Evolutionary conservation across 2,888 invertebrate species (phyloP).

Genomic region (Lottia scabra): DNA sequence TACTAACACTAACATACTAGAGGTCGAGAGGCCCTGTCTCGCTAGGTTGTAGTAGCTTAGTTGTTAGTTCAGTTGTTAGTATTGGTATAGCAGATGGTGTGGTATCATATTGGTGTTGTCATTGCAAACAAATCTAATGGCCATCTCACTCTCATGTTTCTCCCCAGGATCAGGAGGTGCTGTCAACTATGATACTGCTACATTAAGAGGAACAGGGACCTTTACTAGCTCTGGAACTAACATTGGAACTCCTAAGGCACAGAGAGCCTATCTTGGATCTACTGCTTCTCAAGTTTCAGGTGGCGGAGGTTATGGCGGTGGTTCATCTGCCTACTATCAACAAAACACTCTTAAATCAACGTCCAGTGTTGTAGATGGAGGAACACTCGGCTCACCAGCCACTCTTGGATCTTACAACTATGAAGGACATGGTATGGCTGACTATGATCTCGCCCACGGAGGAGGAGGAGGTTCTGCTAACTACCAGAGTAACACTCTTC

Average conservation of each 20-base stretch:
- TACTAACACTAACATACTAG: no score
- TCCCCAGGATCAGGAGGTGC: slow-evolving; percentile 24
- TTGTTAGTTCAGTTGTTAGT: no score
- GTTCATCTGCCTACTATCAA: slow-evolving; percentile 41
- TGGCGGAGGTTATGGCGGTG: slow-evolving; percentile 20
- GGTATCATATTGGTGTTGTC: no score
- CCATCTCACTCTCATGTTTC: no score
- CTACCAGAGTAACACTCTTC: neutral
- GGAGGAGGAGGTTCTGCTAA: slow-evolving; percentile 17
- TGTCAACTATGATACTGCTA: slow-evolving; percentile 47
- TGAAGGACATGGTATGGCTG: slow-evolving; percentile 30
- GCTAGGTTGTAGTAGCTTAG: no score
- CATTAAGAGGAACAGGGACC: slow-evolving; percentile 55
- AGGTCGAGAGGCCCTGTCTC: no score
- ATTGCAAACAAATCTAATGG: no score
- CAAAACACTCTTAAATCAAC: slow-evolving; percentile 40
- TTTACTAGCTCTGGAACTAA: slow-evolving; percentile 56
- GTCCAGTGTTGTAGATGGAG: slow-evolving; percentile 12
- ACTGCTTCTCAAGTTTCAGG: slow-evolving; percentile 36
- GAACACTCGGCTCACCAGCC: slow-evolving; percentile 20
- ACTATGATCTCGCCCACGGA: slow-evolving; percentile 38
- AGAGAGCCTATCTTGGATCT: slow-evolving; percentile 46
- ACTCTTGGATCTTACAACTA: slow-evolving; percentile 32
- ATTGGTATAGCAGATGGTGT: no score
- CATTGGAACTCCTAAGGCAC: slow-evolving; percentile 55